A percentile compares a stretch with the other conserved stretches of the same genome.
These are phyloP conservation scores for Halcyon smyrnensis DNA, from an alignment of 2,797 vertebrate genomes.

Conservation along the genomic window DNA sequence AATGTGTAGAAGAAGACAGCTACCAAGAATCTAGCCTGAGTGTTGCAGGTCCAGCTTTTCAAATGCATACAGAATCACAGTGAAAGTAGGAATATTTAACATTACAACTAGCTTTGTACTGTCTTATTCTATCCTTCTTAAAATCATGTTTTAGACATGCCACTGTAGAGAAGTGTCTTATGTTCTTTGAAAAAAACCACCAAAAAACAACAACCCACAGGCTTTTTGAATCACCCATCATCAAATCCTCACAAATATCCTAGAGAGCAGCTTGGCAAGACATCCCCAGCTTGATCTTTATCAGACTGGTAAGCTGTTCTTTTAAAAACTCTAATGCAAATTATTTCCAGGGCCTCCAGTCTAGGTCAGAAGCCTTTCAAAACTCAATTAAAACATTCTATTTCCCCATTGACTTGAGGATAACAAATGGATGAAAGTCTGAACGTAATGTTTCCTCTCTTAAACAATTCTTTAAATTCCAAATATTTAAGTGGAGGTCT, in stretches of 20 bases:
- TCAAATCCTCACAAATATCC: background rate
- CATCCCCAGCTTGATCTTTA: background rate
- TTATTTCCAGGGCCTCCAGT: background rate
- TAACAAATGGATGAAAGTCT: slow-evolving; percentile 6
- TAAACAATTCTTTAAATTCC: slow-evolving; percentile 4
- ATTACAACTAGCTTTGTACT: background rate
- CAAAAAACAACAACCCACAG: background rate
- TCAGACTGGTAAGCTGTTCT: background rate
- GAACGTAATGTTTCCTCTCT: background rate
- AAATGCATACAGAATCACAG: background rate
- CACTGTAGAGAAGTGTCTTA: background rate
- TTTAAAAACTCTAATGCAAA: background rate
- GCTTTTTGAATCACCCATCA: background rate
- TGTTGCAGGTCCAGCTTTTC: background rate
- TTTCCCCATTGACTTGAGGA: background rate
- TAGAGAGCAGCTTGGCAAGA: background rate
- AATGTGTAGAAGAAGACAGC: background rate
- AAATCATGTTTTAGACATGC: background rate
- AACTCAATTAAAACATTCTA: background rate
- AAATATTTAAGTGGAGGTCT: background rate
- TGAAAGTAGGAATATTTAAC: background rate
- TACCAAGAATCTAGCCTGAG: background rate
- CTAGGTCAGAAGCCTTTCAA: slow-evolving; percentile 26
- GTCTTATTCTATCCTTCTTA: background rate
- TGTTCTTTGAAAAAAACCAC: fast-evolving